A percentile compares a stretch with the other conserved stretches of the same genome.
Conservation (phyloP, 2,113 vertebrate species). For the Polyodon spathula region DNA sequence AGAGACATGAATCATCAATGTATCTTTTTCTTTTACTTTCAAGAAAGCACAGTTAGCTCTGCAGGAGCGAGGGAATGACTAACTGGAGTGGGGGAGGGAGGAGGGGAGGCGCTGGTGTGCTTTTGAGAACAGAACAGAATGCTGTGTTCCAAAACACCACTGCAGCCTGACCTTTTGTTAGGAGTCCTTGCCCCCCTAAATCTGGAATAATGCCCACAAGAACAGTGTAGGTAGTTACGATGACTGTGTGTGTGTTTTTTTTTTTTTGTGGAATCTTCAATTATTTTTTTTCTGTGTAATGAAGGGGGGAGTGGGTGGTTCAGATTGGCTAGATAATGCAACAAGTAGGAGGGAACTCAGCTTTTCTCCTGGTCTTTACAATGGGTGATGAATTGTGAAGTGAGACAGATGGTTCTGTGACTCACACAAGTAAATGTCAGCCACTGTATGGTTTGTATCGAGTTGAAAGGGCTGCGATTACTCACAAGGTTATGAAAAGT, state of each 20-base stretch:
- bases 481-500: conserved; percentile 2
- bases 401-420: conserved; percentile 13
- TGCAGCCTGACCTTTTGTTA: no score
- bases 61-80: no score
- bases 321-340: conserved; percentile 19
- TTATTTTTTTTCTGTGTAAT: conserved; percentile 14
- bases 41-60: no score
- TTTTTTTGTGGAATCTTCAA: conserved; percentile 10
- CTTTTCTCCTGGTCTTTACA: conserved; percentile 14
- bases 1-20: no score
- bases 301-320: conserved; percentile 22
- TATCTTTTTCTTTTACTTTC: no score
- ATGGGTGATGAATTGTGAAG: conserved; percentile 8
- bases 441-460: conserved; percentile 8
- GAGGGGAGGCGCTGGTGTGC: no score
- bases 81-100: no score
- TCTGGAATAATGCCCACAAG: neutral
- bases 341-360: conserved; percentile 13
- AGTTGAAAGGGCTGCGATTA: conserved; percentile 2
- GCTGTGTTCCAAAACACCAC: no score
- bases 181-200: conserved; percentile 18
- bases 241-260: conserved; percentile 25
- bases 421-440: conserved; percentile 18
- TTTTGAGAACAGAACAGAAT: no score
- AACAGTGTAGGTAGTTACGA: conserved; percentile 12